Base-by-base conservation (phyloP, 1,140 invertebrate genomes). In the Hyles vespertilio region DNA sequence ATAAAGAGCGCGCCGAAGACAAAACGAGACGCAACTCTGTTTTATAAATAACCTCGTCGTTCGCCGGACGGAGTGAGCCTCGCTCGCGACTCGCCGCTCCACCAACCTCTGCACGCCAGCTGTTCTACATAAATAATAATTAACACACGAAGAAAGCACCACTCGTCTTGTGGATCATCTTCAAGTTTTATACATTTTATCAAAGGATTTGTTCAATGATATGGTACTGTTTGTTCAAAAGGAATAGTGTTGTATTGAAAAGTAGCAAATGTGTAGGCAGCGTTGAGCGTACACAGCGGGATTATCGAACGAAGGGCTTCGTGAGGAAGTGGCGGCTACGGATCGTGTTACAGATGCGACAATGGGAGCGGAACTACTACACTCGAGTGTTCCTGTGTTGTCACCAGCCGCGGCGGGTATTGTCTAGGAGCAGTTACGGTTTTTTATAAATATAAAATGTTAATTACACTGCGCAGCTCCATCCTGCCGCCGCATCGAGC, bases 101-200 rank as follows among this genome's bases (percentile, higher is more conserved):
- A 69, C 72, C 82, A 82, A 77, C 74, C 82, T 85, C 82, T 83
- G 83, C 74, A 62, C 74, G 82, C 78, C 85, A 86, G 83, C 85
- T 88, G 83, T 84, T 88, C 63, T 78, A 80, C 81, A 88, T 85
- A 86, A 85, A 86, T 84, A 87, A 85, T 86, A 86, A 86, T 85
- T 86, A 83, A 85, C 71, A 79, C 79, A 79, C 68, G 78, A 82
- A 84, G 78, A 87, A 87, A 85, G 78, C 77, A 77, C 56, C 22
- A 56, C 61, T 48, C 56, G 56, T 61, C 68, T 65, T 52, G 36
- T 50, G 46, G 57, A 54, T 57, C 50, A 63, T 56, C 54, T 51
- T 48, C 46, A 48, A 7, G 46, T 11, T 11, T 11, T 48, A 22
- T 22, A 48, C n/a, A 22, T 11, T 48, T 48, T 11, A 22, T 48